Evolutionary conservation across 64 coral and sea anemone genomes (phyloP).

Genomic region (Astreopora myriophthalma): DNA sequence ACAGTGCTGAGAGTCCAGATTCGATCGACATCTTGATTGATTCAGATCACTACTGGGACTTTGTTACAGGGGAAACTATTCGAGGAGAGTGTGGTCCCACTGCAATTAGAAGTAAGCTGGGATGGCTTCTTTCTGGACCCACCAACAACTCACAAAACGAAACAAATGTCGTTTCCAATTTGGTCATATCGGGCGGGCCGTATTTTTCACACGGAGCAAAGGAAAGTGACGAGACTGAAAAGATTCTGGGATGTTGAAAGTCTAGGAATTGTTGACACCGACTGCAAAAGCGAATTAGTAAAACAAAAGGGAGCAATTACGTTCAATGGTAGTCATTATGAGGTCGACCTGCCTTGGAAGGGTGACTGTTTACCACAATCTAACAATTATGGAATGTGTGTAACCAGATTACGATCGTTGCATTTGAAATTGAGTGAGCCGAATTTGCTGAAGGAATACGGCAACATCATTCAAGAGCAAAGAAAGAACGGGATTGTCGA

Average conservation of each 20-base stretch:
- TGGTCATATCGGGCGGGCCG: background rate
- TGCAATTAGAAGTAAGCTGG: conserved; percentile 51
- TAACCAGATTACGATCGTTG: too few species aligned
- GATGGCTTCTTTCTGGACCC: conserved; percentile 59
- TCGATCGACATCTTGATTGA: conserved; percentile 28
- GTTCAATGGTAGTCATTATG: too few species aligned
- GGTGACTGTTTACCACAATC: too few species aligned
- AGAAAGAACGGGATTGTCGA: too few species aligned
- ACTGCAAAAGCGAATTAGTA: background rate
- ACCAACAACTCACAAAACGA: background rate
- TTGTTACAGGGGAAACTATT: conserved; percentile 33
- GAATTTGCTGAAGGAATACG: too few species aligned
- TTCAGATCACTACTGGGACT: conserved; percentile 67
- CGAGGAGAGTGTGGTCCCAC: conserved; percentile 49
- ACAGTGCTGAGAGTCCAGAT: background rate
- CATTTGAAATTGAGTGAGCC: too few species aligned
- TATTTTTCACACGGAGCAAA: background rate
- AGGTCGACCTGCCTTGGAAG: too few species aligned
- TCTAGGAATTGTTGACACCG: conserved; percentile 1
- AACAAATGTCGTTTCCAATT: background rate
- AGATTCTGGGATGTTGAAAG: background rate
- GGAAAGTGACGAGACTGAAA: background rate
- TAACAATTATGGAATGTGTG: too few species aligned
- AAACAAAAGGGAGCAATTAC: background rate
- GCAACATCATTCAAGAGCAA: too few species aligned